Evolutionary conservation across 2,797 vertebrate genomes (phyloP), one percentile per base, ranked within the genome.

Genomic region (Glossophaga mutica): DNA sequence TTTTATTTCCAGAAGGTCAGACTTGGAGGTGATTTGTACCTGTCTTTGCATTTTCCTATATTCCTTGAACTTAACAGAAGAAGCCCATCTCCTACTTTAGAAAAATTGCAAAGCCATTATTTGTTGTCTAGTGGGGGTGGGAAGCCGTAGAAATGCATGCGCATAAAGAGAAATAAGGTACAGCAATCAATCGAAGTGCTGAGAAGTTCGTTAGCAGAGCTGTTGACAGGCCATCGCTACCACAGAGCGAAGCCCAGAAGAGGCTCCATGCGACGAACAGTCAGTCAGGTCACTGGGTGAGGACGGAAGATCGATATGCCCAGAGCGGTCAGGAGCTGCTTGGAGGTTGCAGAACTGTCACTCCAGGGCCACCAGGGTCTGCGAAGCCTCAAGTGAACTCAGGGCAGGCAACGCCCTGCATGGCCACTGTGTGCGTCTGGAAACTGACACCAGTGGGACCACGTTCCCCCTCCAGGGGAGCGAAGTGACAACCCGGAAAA

Each of bases 301-400:
- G 76, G 12, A 97, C 96, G 96, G 93, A 96, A 97, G 98, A 97
- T 96, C 95, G 97, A 93, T 94, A 4, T 95, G 94, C 62, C 12
- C 9, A 85, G 48, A 52, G 67, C 26, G 77, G 85, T 29, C 71
- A 91, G 62, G 65, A 78, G 21, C 59, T 76, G 81, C 90, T 52
- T 86, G 81, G 96, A 89, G 92, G 81, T 71, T 68, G 71, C 0
- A 24, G 50, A 77, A 81, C 16, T 65, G 94, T 94, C 92, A 87
- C 52, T 91, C 82, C 94, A 42, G 70, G 44, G 90, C 92, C 90
- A 96, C 34, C 74, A 46, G 37, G n/a, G 89, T 12, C 32, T 62
- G 71, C 82, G 93, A 74, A 26, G 7, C 74, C 37, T 70, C 44
- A 19, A 0, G 0, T 19, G 26, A 37, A 19, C 50, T 52, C 14